Evolutionary conservation across 2,888 invertebrate genomes (phyloP), one percentile per base, ranked within the genome.

Genomic region (Dicyrtomina minuta): DNA sequence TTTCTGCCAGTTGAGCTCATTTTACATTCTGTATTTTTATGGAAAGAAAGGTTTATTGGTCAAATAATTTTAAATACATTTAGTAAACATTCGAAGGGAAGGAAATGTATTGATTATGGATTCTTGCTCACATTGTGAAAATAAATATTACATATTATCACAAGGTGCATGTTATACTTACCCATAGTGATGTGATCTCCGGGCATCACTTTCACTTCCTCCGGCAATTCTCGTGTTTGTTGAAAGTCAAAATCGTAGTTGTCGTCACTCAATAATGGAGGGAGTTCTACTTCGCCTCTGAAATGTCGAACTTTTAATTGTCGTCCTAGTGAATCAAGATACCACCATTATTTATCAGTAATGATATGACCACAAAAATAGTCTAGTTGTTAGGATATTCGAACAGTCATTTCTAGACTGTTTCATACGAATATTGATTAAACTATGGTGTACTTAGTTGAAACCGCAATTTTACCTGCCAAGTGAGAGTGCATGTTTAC

Each of bases 401-500:
- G n/a, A 3, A 33, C 33, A 33, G 4, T 33, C 8, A 33, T 33
- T 33, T 33, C 4, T 33, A 5, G 33, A 33, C 4, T 33, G 33
- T 33, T 33, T 3, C 8, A 33, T 8, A n/a, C n/a, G n/a, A n/a
- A 33, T 33, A 5, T 33, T 33, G 4, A 3, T 8, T 33, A 33
- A 3, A 33, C 33, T 8, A 33, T 33, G 33, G 33, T 33, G 33
- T 33, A 33, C 8, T n/a, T n/a, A n/a, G 33, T 5, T 8, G 8
- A 33, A 33, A 5, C 8, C 3, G 4, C 4, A 33, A 33, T 3
- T 17, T 62, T 1, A 90, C 90, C 68, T 89, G 65, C 59, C 10
- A 65, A 85, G 81, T 92, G 93, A 0, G 92, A 90, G 80, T 93
- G 93, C 6, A 93, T 83, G 39, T 91, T 85, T 0, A 91, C 92